A percentile compares a stretch with the other conserved stretches of the same genome.
phyloP scores from a whole-genome alignment of 2,888 invertebrate genomes.

The Aphidoletes aphidimyza region DNA sequence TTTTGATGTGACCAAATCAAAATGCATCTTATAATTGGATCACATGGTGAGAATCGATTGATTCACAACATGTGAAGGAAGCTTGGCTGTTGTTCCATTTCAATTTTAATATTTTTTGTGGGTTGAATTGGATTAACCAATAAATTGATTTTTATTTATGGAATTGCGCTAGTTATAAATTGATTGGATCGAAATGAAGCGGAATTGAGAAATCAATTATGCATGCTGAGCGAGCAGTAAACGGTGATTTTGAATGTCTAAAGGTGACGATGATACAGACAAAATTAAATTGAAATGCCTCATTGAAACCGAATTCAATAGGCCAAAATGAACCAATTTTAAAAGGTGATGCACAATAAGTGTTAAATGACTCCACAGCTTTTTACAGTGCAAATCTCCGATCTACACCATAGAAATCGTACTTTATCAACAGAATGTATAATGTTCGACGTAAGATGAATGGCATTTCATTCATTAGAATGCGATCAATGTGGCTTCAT shows the following conservation, averaged over 20 bases:
- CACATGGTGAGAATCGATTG: slow-evolving; percentile 12
- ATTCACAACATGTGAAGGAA: not conserved
- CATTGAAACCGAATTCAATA: too few species aligned
- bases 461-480: not conserved
- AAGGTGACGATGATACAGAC: too few species aligned
- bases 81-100: not conserved
- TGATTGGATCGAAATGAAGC: not conserved
- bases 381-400: too few species aligned
- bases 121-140: not conserved
- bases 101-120: not conserved
- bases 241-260: not conserved
- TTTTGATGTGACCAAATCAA: not conserved
- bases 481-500: not conserved
- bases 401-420: too few species aligned
- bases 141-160: not conserved
- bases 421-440: too few species aligned
- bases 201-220: slow-evolving; percentile 17
- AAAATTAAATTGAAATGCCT: too few species aligned
- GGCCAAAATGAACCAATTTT: not conserved
- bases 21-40: slow-evolving; percentile 8
- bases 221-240: not conserved
- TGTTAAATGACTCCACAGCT: too few species aligned
- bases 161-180: not conserved
- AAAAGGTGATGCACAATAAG: not conserved
- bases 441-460: not conserved